Conservation (phyloP, 2,113 vertebrate genomes). For the Marcusenius ussheri region DNA sequence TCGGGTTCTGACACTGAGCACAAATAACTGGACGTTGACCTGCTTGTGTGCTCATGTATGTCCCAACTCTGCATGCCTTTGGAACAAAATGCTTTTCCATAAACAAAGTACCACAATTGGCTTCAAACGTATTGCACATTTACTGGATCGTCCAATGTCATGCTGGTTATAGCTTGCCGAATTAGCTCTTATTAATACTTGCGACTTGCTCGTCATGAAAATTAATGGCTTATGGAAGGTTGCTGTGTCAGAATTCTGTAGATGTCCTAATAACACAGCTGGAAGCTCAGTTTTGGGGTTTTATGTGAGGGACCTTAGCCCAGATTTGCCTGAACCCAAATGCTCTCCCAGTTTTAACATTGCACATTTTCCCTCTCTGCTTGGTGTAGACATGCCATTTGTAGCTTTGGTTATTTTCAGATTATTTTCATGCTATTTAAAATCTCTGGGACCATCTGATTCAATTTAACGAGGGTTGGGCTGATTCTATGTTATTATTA, state of each 20-base stretch:
- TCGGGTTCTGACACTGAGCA: neutral
- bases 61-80: neutral
- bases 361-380: neutral
- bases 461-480: conserved; percentile 7
- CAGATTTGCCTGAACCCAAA: neutral
- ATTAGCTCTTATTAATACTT: neutral
- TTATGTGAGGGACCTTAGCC: neutral
- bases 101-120: neutral
- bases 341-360: neutral
- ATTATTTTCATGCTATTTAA: conserved; percentile 24
- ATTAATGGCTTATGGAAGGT: neutral
- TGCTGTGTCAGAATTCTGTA: neutral
- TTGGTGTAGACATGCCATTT: neutral
- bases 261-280: neutral
- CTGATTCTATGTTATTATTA: conserved; percentile 25
- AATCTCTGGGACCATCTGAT: conserved; percentile 27
- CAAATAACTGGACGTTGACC: neutral
- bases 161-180: neutral
- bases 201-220: neutral
- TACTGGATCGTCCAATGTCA: neutral
- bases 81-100: neutral
- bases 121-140: neutral
- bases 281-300: neutral
- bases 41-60: neutral
- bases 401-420: conserved; percentile 8